Evolutionary conservation across 1,140 invertebrate genomes (phyloP), one percentile per base, ranked within the genome.

Genomic region (Hestina assimilis): DNA sequence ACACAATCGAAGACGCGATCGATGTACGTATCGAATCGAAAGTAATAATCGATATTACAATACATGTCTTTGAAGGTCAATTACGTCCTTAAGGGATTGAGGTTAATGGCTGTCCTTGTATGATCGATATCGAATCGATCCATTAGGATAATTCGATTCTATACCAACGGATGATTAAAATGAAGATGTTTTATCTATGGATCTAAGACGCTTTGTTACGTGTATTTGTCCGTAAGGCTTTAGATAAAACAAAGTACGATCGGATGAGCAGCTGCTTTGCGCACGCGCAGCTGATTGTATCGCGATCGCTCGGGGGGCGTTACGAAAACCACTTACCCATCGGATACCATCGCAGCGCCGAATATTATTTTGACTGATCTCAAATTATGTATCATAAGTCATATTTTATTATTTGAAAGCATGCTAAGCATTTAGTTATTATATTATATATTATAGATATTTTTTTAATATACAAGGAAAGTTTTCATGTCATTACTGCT

Each of bases 251-350:
- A 59, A 56, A 56, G 40, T 63, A 66, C 57, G 51, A 56, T 53
- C 51, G 45, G 59, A 66, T 67, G 67, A 60, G 58, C 63, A 63
- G 54, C 43, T 63, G 72, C 45, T 46, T 45, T 51, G 72, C 66
- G 79, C 80, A 77, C 77, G 80, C 80, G 81, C 67, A 69, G 43
- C 50, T 47, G 81, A 87, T 84, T 28, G 28, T 77, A 84, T 87
- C 78, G 59, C 57, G 45, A 69, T 11, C 55, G 69, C 72, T 67
- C 51, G 71, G 59, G 77, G 78, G 80, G 80, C 82, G 82, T 87
- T 83, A 75, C 77, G 74, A 84, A 79, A 87, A 79, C 79, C 72
- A 82, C 77, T 84, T 82, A 80, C 74, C 68, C 79, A 83, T 84
- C 75, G 66, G 70, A 81, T 79, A 70, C 73, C 72, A 83, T 80